phyloP scores from a whole-genome alignment of 2,797 vertebrate genomes.

The Muscicapa comitata region DNA sequence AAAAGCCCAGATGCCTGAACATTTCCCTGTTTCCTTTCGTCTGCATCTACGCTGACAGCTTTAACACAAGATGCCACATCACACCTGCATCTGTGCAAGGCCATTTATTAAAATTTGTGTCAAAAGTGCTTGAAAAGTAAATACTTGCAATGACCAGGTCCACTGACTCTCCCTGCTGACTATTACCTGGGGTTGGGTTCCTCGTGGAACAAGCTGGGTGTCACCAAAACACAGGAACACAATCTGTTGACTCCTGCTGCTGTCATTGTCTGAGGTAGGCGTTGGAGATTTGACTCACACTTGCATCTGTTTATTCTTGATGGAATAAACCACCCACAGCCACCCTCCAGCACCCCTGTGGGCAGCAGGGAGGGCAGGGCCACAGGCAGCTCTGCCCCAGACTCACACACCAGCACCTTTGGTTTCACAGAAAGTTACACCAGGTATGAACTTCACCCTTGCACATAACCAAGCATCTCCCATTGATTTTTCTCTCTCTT shows the following conservation, averaged over 20 bases:
- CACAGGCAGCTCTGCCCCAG: not conserved
- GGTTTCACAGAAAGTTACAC: not conserved
- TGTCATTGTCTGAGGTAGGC: not conserved
- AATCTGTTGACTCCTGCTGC: not conserved
- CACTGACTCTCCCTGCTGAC: not conserved
- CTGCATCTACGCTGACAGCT: fast-evolving
- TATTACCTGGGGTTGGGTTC: not conserved
- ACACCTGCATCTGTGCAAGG: not conserved
- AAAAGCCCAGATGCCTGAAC: not conserved
- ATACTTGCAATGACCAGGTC: not conserved
- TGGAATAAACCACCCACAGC: not conserved
- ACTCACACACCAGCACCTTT: not conserved
- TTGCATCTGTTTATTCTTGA: not conserved
- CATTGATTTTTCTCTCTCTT: not conserved
- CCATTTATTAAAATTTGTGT: not conserved
- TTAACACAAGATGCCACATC: not conserved
- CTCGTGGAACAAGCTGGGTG: not conserved
- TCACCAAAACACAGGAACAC: not conserved
- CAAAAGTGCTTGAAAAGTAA: not conserved
- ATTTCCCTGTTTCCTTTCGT: fast-evolving
- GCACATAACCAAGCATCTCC: not conserved
- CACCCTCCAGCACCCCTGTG: not conserved
- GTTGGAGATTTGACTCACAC: not conserved
- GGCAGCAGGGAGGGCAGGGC: not conserved
- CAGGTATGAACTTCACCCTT: not conserved